Conservation (phyloP, 2,113 vertebrate species). For the Lates calcarifer region DNA sequence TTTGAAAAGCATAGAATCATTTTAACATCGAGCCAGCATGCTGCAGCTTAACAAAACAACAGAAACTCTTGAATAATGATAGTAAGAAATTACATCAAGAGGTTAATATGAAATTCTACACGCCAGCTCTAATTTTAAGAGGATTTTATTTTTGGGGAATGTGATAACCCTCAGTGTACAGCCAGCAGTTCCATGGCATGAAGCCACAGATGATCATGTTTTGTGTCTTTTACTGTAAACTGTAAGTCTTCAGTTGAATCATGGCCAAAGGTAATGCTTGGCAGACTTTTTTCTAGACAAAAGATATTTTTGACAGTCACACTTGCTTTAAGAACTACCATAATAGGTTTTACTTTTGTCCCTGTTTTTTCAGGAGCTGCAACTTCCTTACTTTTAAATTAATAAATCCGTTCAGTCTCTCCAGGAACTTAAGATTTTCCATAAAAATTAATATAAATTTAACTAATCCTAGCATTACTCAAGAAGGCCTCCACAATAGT, state of each 20-base stretch:
- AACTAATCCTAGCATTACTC: background rate
- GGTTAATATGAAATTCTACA: background rate
- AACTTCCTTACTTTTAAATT: background rate
- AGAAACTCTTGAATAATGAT: background rate
- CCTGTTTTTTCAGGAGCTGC: background rate
- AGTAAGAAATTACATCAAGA: constrained; percentile 1
- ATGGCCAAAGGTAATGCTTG: background rate
- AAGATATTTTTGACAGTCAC: background rate
- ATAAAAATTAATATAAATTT: background rate
- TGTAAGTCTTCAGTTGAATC: background rate
- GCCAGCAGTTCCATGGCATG: background rate
- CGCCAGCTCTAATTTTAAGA: constrained; percentile 20
- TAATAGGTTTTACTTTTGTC: background rate
- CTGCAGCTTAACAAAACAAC: constrained; percentile 4
- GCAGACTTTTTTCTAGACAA: background rate
- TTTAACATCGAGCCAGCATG: constrained; percentile 9
- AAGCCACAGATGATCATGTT: constrained; percentile 14
- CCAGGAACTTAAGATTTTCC: background rate
- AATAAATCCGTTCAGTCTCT: background rate
- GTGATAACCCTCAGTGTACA: background rate
- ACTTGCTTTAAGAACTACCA: background rate
- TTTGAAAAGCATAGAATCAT: constrained; percentile 37
- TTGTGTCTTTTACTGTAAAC: constrained; percentile 1
- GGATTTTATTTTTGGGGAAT: constrained; percentile 24
- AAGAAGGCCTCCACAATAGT: background rate